A percentile compares a stretch with the other conserved stretches of the same genome.
phyloP scores from a whole-genome alignment of 2,113 vertebrate species.

The Rhynchomys soricoides region DNA sequence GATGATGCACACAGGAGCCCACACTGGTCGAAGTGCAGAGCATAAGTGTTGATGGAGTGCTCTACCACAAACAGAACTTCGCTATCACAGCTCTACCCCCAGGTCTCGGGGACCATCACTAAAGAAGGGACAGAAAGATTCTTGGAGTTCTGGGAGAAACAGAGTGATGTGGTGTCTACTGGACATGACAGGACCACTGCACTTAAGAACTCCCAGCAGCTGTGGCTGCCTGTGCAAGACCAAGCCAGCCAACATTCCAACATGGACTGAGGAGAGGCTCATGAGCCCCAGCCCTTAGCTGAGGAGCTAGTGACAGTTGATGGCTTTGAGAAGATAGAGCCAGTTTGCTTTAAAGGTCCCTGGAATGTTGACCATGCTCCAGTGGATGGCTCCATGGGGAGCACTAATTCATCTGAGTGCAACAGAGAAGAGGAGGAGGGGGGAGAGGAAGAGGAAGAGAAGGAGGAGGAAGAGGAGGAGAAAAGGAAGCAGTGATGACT shows the following conservation, averaged over 20 bases:
- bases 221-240: neutral
- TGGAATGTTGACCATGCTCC: neutral
- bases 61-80: neutral
- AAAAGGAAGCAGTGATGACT: neutral
- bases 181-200: neutral
- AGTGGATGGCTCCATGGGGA: neutral
- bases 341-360: neutral
- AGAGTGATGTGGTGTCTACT: neutral
- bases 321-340: neutral
- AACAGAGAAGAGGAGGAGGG: neutral
- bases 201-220: neutral
- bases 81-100: neutral
- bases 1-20: neutral
- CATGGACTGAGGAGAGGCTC: too few species aligned
- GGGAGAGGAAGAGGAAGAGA: rapidly evolving
- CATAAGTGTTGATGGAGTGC: neutral
- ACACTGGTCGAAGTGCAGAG: neutral
- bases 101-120: too few species aligned
- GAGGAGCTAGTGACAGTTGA: neutral
- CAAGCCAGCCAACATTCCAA: neutral
- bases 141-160: neutral
- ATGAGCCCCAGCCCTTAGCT: neutral
- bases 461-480: too few species aligned
- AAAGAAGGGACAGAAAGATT: neutral
- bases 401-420: neutral